Evolutionary conservation across 2,797 vertebrate species (phyloP), one percentile per base, ranked within the genome.

Genomic region (Micromesistius poutassou): DNA sequence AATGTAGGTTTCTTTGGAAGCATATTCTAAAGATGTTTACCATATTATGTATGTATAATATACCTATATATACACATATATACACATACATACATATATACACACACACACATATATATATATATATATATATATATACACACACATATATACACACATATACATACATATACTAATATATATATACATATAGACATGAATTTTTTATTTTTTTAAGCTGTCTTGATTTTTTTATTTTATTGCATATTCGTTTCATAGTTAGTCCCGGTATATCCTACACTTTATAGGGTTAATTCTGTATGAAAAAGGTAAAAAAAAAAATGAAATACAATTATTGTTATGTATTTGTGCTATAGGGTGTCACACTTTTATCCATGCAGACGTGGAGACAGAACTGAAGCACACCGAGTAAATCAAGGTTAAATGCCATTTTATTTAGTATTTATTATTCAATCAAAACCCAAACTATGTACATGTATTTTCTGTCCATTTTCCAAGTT

Each of bases 391-490:
- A 22, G 22, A 28, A 19, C 28, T 16, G 6, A 75, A 77, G 77
- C 0, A n/a, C 7, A 0, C 62, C 3, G 5, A 85, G 28, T 68
- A 35, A 74, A 31, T 83, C 82, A 78, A 75, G 79, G 80, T 88
- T 90, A 88, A 90, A 89, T 92, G 86, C 86, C 79, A 86, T 94
- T 87, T 93, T 93, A 93, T 93, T 92, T 87, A 83, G 84, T 93
- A 90, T 93, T 93, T 91, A 91, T 92, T 92, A 91, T 92, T 89
- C 91, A 91, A 93, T 93, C 90, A 90, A 93, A 93, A 93, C 84
- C 87, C 85, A 92, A 92, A 93, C 90, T 95, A 95, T 94, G 88
- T 94, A 95, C 86, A 93, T 88, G 33, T 35, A 28, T 83, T 89
- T 84, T 91, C 89, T 86, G 73, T 91, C 90, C 85, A 90, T 90